phyloP scores from a whole-genome alignment of 2,113 vertebrate genomes.

The Eonycteris spelaea region DNA sequence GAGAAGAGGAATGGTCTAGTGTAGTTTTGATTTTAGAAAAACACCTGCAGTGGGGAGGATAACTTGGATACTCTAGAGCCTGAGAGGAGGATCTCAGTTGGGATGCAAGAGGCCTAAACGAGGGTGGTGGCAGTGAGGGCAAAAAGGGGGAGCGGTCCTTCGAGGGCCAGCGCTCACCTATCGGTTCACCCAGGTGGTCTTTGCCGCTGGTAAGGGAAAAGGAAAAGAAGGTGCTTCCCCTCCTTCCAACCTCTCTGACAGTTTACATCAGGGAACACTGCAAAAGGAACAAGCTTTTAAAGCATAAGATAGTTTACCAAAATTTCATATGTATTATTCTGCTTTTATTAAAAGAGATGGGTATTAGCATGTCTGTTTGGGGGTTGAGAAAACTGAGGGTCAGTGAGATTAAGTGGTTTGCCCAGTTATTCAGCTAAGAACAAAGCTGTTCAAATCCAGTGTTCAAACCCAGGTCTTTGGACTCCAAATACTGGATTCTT shows the following conservation, averaged over 20 bases:
- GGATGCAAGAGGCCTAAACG: background rate
- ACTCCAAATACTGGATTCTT: background rate
- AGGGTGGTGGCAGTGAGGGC: background rate
- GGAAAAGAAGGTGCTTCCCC: background rate
- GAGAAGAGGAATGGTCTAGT: background rate
- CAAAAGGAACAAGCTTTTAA: background rate
- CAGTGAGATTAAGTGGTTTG: background rate
- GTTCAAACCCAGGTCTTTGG: background rate
- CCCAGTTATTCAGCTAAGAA: background rate
- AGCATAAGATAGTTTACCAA: background rate
- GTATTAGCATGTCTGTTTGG: background rate
- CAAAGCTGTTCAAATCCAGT: no score
- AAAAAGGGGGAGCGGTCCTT: background rate
- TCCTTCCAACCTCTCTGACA: background rate
- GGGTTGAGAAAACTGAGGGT: background rate
- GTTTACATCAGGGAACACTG: background rate
- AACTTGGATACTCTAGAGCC: background rate
- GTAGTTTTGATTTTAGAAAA: background rate
- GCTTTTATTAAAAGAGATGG: background rate
- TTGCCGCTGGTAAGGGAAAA: background rate
- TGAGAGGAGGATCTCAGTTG: background rate
- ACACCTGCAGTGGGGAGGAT: background rate
- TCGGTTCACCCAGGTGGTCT: background rate
- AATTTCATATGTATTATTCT: background rate
- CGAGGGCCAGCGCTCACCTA: background rate